Conservation (phyloP, 2,113 vertebrate species). For the Saguinus midas region DNA sequence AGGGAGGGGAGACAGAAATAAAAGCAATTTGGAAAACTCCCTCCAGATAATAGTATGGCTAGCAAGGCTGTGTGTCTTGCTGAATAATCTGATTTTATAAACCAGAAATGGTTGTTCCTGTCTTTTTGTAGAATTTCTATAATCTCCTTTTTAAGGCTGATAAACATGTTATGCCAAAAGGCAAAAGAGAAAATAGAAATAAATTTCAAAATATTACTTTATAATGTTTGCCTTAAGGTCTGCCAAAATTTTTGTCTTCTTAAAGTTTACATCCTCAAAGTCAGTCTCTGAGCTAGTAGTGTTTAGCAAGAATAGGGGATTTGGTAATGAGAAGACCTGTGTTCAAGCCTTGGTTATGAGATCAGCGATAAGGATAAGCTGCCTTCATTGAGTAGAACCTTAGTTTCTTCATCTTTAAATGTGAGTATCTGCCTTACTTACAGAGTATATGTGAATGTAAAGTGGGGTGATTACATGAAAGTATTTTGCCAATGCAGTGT, state of each 20-base stretch:
- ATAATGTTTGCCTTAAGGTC: not conserved
- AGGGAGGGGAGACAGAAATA: not conserved
- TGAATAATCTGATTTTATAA: not conserved
- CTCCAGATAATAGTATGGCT: not conserved
- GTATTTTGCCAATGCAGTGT: not conserved
- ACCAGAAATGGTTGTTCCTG: not conserved
- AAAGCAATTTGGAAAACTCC: slow-evolving; percentile 17
- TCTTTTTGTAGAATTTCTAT: slow-evolving; percentile 3
- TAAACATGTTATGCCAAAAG: not conserved
- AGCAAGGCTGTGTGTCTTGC: not conserved
- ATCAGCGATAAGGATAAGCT: not conserved
- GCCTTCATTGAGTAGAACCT: not conserved
- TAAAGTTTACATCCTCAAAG: not conserved
- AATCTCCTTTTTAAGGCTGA: not conserved
- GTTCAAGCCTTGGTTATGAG: not conserved
- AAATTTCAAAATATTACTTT: not conserved
- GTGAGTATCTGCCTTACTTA: not conserved
- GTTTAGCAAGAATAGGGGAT: not conserved
- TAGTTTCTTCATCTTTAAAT: not conserved
- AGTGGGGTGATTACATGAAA: not conserved
- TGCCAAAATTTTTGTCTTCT: not conserved
- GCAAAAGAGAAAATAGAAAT: not conserved
- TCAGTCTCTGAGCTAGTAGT: not conserved
- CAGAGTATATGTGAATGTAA: not conserved
- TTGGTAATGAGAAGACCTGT: not conserved